Evolutionary conservation across 2,888 invertebrate genomes (phyloP).

Genomic region (Chloroclysta siterata): DNA sequence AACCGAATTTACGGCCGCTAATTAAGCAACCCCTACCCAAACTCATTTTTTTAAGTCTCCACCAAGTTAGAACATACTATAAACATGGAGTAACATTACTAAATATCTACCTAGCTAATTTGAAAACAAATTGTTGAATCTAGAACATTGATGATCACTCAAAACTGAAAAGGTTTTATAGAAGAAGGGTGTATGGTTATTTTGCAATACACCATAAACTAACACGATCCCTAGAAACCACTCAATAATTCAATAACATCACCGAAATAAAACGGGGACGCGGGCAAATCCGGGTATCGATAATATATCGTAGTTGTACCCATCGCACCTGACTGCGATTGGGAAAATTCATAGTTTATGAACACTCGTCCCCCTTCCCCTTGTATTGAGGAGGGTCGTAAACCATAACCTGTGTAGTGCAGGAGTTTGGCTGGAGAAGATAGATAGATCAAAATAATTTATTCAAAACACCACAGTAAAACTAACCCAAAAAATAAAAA

Average conservation of each 20-base stretch:
- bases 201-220: not conserved
- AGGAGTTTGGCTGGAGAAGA: not conserved
- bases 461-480: no score
- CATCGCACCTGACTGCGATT: slow-evolving; percentile 79
- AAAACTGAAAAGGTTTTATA: not conserved
- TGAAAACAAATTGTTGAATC: no score
- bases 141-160: no score
- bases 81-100: no score
- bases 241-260: slow-evolving; percentile 70
- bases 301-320: slow-evolving; percentile 74
- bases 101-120: no score
- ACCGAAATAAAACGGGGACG: slow-evolving; percentile 58
- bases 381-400: slow-evolving; percentile 50
- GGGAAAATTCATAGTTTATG: slow-evolving; percentile 80
- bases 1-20: slow-evolving; percentile 72
- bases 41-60: not conserved
- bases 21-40: slow-evolving; percentile 50
- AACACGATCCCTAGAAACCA: slow-evolving; percentile 10
- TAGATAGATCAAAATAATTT: no score
- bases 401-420: slow-evolving; percentile 51
- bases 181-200: not conserved
- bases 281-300: slow-evolving; percentile 58
- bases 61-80: no score
- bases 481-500: no score
- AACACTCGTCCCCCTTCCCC: slow-evolving; percentile 44